Percentiles rank a stretch among this genome's conserved stretches.
These are phyloP conservation scores for Oryzias melastigma DNA, from an alignment of 2,113 vertebrate species.

Conservation along the genomic window DNA sequence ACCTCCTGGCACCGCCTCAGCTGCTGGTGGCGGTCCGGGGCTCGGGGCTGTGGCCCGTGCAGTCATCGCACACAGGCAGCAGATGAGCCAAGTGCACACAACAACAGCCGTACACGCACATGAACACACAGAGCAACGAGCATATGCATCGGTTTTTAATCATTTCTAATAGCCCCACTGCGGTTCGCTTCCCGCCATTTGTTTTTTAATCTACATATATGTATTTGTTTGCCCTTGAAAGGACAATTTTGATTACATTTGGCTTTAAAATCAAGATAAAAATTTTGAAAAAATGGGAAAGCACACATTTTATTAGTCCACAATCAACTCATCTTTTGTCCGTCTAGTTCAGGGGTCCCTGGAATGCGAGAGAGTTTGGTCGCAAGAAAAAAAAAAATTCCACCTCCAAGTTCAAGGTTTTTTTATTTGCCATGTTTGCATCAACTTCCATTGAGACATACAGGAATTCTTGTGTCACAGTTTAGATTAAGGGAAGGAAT, in stretches of 20 bases:
- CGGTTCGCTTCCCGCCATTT: not conserved
- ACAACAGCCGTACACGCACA: slow-evolving; percentile 4
- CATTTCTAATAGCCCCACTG: not conserved
- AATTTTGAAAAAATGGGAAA: no score
- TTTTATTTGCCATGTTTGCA: no score
- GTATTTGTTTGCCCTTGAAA: not conserved
- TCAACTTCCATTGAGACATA: no score
- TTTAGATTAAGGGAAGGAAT: no score
- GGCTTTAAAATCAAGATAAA: no score
- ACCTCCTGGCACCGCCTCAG: slow-evolving; percentile 37
- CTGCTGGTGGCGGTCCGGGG: slow-evolving; percentile 36
- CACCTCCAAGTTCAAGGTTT: no score
- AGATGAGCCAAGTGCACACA: slow-evolving; percentile 31
- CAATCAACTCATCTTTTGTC: no score
- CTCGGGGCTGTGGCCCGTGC: slow-evolving; percentile 43
- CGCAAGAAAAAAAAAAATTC: no score
- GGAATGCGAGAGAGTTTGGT: no score
- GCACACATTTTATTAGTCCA: no score
- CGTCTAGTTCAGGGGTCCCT: no score
- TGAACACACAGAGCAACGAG: not conserved
- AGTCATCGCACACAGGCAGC: slow-evolving; percentile 32
- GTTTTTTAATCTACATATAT: not conserved
- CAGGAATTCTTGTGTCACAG: no score
- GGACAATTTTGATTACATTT: not conserved
- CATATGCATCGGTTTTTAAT: slow-evolving; percentile 19